A percentile compares a stretch with the other conserved stretches of the same genome.
Evolutionary conservation across 1,140 invertebrate genomes (phyloP).

Genomic region (Arion vulgaris): DNA sequence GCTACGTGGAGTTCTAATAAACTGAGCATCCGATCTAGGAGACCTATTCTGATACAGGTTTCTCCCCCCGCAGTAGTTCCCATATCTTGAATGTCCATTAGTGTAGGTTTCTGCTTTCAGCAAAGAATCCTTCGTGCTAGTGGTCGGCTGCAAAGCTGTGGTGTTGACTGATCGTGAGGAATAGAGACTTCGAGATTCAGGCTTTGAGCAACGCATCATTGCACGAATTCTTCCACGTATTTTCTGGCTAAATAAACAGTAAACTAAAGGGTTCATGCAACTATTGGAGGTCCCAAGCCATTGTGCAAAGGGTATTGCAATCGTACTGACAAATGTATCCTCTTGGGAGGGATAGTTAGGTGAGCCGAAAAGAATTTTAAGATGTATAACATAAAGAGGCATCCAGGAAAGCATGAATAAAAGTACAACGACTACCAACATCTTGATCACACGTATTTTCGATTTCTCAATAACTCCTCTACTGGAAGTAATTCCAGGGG

Average conservation of each 20-base stretch:
- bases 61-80: neutral
- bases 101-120: conserved; percentile 10
- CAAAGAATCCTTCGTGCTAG: neutral
- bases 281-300: conserved; percentile 97
- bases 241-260: conserved; percentile 97
- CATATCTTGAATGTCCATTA: conserved; percentile 21
- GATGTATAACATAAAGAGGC: conserved; percentile 82
- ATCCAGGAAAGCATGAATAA: conserved; percentile 96
- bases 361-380: conserved; percentile 49
- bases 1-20: neutral
- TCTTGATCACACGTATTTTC: conserved; percentile 85
- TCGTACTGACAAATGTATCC: conserved; percentile 80
- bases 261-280: conserved; percentile 97
- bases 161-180: conserved; percentile 38
- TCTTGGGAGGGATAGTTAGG: conserved; percentile 54
- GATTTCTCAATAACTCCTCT: conserved; percentile 67
- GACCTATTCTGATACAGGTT: neutral
- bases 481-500: conserved; percentile 78
- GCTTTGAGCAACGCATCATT: conserved; percentile 45
- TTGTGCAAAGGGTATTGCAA: conserved; percentile 90
- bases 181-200: conserved; percentile 18
- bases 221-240: conserved; percentile 86
- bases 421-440: conserved; percentile 96
- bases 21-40: neutral
- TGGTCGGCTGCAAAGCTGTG: conserved; percentile 38